Base-by-base conservation (phyloP, 2,113 vertebrate species). In the Cyanoramphus novaezelandiae region DNA sequence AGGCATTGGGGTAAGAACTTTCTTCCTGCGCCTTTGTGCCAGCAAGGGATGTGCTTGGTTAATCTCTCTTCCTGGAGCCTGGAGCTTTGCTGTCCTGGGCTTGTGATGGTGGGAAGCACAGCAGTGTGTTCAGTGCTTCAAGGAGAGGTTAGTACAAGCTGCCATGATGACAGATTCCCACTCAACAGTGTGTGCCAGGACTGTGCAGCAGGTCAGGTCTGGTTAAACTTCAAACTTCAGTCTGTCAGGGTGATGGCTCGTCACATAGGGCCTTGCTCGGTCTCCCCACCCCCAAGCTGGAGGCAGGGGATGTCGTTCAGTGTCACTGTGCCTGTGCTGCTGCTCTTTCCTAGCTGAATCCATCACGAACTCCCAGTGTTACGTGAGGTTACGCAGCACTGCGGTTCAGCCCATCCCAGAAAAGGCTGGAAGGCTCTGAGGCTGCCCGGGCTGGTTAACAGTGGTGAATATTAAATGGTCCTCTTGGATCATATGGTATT, bases 351-450 rank as follows among this genome's bases (percentile, higher is more conserved):
- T 47, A 29, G 33, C 12, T 46, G 64, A 31, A 33, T 35, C 16
- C 39, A 53, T 77, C 12, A 11, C 55, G 13, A 29, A 60, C 29
- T 53, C 27, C 33, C 18, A 28, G 28, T 29, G n/a, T 69, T 70
- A 39, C 0, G 0, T 2, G 5, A 29, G 23, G 28, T 69, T 63
- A 18, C 2, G 2, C 28, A n/a, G 86, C 41, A 35, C 6, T 17
- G 27, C 57, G 41, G 76, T 77, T 82, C 57, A 71, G 44, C 50
- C 41, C 35, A 37, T 79, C 60, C 21, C 16, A 18, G 39, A 29
- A 64, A 37, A 52, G 15, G 10, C 3, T 65, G 49, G n/a, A 33
- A 52, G 29, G 20, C 65, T 17, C 24, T 13, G 25, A 47, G 50
- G n/a, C 44, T 71, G 76, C 44, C 27, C 41, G 27, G 35, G 23